phyloP scores from a whole-genome alignment of 1,140 invertebrate species.

The Tetragnatha versicolor region DNA sequence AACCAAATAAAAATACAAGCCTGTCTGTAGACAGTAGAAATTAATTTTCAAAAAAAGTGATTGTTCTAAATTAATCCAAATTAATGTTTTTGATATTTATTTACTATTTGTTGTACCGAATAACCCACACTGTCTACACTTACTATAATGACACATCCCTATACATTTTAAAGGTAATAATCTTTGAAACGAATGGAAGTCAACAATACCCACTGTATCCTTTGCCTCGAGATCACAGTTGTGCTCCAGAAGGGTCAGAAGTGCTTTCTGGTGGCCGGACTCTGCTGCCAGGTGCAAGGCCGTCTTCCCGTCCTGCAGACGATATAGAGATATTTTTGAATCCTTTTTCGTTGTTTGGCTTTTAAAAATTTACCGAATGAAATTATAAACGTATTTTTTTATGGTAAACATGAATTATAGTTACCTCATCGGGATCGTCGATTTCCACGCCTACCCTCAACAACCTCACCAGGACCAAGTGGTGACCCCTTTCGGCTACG shows the following conservation, averaged over 20 bases:
- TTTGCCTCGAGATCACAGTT: constrained; percentile 58
- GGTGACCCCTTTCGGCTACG: constrained; percentile 76
- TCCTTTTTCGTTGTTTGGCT: background rate
- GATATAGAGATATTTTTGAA: constrained; percentile 14
- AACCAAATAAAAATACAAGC: too few relatives aligned
- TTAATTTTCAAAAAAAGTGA: too few relatives aligned
- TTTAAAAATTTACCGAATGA: background rate
- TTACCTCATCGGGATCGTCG: constrained; percentile 77
- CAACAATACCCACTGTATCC: constrained; percentile 57
- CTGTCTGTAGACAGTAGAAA: too few relatives aligned
- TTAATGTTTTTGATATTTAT: too few relatives aligned
- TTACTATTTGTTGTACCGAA: too few relatives aligned
- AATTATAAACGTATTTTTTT: background rate
- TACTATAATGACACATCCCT: too few relatives aligned
- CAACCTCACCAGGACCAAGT: constrained; percentile 75
- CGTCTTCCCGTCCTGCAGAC: constrained; percentile 58
- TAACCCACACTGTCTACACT: too few relatives aligned
- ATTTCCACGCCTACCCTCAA: constrained; percentile 73
- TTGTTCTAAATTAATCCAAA: too few relatives aligned
- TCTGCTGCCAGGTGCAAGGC: constrained; percentile 58
- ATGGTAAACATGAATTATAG: constrained; percentile 43
- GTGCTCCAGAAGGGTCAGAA: constrained; percentile 56
- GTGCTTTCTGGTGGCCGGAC: constrained; percentile 54
- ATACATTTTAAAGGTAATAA: too few relatives aligned
- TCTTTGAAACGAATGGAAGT: constrained; percentile 22